These are phyloP conservation scores for Campoplex nolae DNA, from an alignment of 2,888 invertebrate genomes.

Conservation along the genomic window DNA sequence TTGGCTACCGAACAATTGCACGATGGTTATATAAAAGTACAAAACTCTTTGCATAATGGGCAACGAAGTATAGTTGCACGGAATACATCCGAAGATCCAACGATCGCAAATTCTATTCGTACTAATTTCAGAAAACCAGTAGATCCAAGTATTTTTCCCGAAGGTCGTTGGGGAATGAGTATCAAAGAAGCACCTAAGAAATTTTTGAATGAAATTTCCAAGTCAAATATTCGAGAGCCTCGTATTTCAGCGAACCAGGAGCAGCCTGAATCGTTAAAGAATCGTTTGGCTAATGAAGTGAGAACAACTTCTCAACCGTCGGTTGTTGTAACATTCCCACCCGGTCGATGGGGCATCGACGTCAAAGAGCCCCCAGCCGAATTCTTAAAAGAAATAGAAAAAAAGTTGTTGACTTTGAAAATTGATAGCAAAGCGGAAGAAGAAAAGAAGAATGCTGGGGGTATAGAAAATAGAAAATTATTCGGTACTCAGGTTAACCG, in stretches of 20 bases:
- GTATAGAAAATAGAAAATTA: conserved; percentile 49
- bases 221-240: neutral
- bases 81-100: neutral
- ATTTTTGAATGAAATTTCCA: conserved; percentile 39
- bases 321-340: conserved; percentile 17
- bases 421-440: conserved; percentile 20
- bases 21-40: neutral
- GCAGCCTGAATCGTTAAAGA: neutral
- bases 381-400: conserved; percentile 48
- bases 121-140: neutral
- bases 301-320: neutral
- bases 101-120: neutral
- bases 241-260: neutral
- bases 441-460: conserved; percentile 39
- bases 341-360: conserved; percentile 61
- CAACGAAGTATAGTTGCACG: conserved; percentile 60
- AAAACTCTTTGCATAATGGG: conserved; percentile 46
- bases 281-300: neutral
- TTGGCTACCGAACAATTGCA: neutral
- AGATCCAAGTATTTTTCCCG: neutral
- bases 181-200: conserved; percentile 50
- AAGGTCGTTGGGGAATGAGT: conserved; percentile 57
- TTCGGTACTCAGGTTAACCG: conserved; percentile 20
- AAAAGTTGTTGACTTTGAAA: conserved; percentile 17
- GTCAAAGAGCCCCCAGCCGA: conserved; percentile 54